Evolutionary conservation across 2,888 invertebrate genomes (phyloP), one percentile per base, ranked within the genome.

Genomic region (Pogonocherus hispidulus): DNA sequence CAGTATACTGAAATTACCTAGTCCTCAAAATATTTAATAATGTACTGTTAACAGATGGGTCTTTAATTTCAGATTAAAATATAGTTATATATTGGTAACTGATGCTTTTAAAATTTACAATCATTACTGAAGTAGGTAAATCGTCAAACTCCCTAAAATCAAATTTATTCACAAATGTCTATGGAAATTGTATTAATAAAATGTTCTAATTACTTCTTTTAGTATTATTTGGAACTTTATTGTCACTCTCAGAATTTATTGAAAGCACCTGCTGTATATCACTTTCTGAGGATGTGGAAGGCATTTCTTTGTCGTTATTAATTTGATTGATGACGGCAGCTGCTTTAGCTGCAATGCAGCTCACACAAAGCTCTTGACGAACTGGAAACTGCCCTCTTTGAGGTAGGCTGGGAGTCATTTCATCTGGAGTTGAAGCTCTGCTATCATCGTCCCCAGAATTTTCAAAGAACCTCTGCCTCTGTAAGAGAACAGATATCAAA

Each of bases 381-480:
- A 82, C 81, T 3, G 82, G 79, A 35, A 74, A 76, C 32, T 73
- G 73, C 27, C 76, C 71, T 60, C 74, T 70, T 18, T 76, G 75
- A 3, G 81, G 73, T 75, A 89, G 83, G 70, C 89, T 86, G 1
- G 90, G 90, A 78, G 89, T 89, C 74, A 90, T 87, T 83, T 91
- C 90, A 84, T 91, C 89, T 37, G 91, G 91, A 19, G 90, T 90
- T 1, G 90, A 89, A 16, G 91, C 88, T 78, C 91, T 87, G 79
- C 89, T 89, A 80, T 89, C 88, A 71, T 87, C 89, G 52, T 84
- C 83, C 9, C 77, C 67, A 20, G 89, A 89, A 78, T 87, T 88
- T 80, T 87, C 88, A 64, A 81, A 82, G 32, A 81, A 79, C 63
- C 81, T 72, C 78, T 82, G 78, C 46, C 71, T 65, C 77, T 78